Conservation (phyloP, 2,888 invertebrate species). For the Drosophila sordidula region DNA sequence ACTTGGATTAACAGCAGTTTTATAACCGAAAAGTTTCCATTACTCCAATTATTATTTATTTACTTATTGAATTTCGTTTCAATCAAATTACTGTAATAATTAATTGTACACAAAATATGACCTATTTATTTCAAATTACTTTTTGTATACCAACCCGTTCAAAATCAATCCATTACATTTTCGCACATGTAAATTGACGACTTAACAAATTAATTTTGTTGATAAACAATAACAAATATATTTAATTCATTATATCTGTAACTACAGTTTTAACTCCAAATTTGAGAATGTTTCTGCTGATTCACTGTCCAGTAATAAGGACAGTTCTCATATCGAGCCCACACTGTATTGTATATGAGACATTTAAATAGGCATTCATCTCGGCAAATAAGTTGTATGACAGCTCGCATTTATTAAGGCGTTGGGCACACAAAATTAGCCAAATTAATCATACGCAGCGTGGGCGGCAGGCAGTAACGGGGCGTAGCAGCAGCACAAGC, state of each 20-base stretch:
- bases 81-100: neutral
- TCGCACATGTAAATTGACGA: no score
- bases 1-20: neutral
- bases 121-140: no score
- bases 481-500: constrained; percentile 4
- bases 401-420: constrained; percentile 29
- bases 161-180: no score
- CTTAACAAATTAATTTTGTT: no score
- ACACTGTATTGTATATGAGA: constrained; percentile 1
- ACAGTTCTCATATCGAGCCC: neutral
- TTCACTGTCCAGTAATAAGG: no score
- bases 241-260: no score
- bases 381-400: constrained; percentile 26
- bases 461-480: constrained; percentile 20
- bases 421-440: constrained; percentile 44
- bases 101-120: no score
- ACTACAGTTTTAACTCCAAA: no score
- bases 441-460: constrained; percentile 76
- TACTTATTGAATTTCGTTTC: neutral
- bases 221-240: no score
- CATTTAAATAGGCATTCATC: constrained; percentile 27
- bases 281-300: no score
- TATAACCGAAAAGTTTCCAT: neutral
- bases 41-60: neutral
- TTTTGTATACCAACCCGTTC: no score